A percentile compares a stretch with the other conserved stretches of the same genome.
Conservation (phyloP, 2,113 vertebrate genomes). For the Notothenia rossii region DNA sequence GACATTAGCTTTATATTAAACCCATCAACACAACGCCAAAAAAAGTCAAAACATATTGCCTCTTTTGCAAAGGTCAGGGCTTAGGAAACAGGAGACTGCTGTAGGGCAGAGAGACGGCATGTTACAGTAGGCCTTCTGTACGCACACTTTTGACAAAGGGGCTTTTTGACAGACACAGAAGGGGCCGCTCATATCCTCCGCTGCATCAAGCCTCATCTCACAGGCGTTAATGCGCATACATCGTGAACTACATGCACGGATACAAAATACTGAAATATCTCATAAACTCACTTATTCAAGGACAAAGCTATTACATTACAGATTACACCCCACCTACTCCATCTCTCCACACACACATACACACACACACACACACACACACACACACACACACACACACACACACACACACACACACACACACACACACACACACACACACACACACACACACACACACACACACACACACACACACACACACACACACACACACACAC, state of each 20-base stretch:
- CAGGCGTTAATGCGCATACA: constrained; percentile 2
- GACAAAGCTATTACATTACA: constrained; percentile 46
- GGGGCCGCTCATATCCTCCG: constrained; percentile 14
- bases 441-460: constrained; percentile 21
- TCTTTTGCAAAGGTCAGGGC: constrained; percentile 75
- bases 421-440: constrained; percentile 2
- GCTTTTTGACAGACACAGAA: constrained; percentile 46
- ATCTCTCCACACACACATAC: constrained; percentile 10
- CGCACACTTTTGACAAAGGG: constrained; percentile 62
- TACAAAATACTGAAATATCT: constrained; percentile 56
- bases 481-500: constrained; percentile 12
- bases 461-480: constrained; percentile 23
- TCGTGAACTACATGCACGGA: constrained; percentile 20
- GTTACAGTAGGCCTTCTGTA: constrained; percentile 14
- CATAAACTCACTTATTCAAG: constrained; percentile 61
- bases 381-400: constrained; percentile 38
- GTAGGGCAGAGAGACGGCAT: constrained; percentile 37
- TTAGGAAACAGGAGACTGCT: constrained; percentile 60
- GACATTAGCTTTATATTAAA: constrained; percentile 53
- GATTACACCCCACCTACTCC: constrained; percentile 4
- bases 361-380: constrained; percentile 8
- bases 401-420: too few species aligned
- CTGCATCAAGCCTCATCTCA: neutral
- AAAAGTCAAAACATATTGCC: constrained; percentile 26
- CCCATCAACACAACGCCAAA: constrained; percentile 53